phyloP scores from a whole-genome alignment of 1,140 invertebrate genomes.

The Papilio machaon region DNA sequence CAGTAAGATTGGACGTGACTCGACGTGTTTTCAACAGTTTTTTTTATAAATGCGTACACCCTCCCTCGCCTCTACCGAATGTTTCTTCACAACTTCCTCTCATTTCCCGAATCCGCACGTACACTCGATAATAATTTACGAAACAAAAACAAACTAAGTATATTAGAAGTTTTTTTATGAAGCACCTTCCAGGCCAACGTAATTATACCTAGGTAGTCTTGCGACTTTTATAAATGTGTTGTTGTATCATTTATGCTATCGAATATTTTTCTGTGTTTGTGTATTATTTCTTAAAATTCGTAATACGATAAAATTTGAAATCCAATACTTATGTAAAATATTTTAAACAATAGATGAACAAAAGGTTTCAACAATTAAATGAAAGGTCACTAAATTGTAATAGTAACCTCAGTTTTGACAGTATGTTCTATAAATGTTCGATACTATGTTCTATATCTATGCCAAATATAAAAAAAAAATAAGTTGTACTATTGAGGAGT shows the following conservation, averaged over 20 bases:
- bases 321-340: neutral
- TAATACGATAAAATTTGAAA: too few relatives aligned
- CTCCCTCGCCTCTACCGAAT: neutral
- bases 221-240: constrained; percentile 36
- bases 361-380: too few relatives aligned
- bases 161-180: constrained; percentile 41
- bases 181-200: constrained; percentile 30
- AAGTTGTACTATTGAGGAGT: too few relatives aligned
- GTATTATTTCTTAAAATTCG: neutral
- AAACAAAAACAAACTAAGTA: constrained; percentile 40
- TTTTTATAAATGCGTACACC: constrained; percentile 9
- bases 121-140: constrained; percentile 39
- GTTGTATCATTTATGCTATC: constrained; percentile 28
- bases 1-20: constrained; percentile 30
- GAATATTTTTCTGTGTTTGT: neutral
- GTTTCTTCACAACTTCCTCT: constrained; percentile 31
- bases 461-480: too few relatives aligned
- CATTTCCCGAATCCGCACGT: constrained; percentile 39
- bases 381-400: too few relatives aligned
- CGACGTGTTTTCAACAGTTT: constrained; percentile 23
- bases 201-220: constrained; percentile 32
- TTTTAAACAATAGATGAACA: too few relatives aligned
- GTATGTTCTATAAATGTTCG: too few relatives aligned
- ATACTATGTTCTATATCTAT: too few relatives aligned
- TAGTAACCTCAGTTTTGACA: too few relatives aligned